Base-by-base conservation (phyloP, 1,140 invertebrate genomes). In the Sinonovacula constricta region DNA sequence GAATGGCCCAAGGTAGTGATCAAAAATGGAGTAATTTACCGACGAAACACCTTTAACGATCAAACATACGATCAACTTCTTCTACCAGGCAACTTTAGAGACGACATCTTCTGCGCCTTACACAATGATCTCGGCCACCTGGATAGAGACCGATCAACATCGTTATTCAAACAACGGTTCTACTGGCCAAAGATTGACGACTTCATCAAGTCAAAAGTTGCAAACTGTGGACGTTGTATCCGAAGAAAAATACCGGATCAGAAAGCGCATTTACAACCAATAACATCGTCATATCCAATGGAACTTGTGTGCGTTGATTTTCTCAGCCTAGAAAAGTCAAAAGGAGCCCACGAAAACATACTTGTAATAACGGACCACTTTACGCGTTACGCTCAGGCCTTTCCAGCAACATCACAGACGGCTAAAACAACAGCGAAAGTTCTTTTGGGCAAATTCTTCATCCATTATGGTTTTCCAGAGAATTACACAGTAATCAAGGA, bases 401-500 rank as follows among this genome's bases (percentile, higher is more conserved):
- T 79, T 12, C 53, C 76, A 7, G 71, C 59, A n/a, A 71, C 34
- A 31, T 70, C 79, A 54, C 62, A 75, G 45, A 49, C 54, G n/a
- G 69, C 62, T 33, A 56, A 12, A 7, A 69, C 70, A 26, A 75
- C 70, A 31, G 63, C 81, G 7, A 53, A 66, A 30, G 57, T 45
- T 3, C 49, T 75, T 7, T 53, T 63, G 1, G 57, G 70, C 2
- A 15, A 80, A 24, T 57, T 30, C 39, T 22, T 70, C 28, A 5
- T 56, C 2, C 56, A 62, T 0, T 81, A 70, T 62, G 65, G 74
- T 28, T 53, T 70, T 28, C 72, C 74, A 0, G 10, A 2, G 1
- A 36, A 36, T 0, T 78, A 33, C 81, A 82, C 53, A 45, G 34
- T 24, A 77, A 75, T 31, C 76, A 82, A 69, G 63, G 69, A 39